phyloP scores from a whole-genome alignment of 2,888 invertebrate species.

The Eupeodes latifasciatus region DNA sequence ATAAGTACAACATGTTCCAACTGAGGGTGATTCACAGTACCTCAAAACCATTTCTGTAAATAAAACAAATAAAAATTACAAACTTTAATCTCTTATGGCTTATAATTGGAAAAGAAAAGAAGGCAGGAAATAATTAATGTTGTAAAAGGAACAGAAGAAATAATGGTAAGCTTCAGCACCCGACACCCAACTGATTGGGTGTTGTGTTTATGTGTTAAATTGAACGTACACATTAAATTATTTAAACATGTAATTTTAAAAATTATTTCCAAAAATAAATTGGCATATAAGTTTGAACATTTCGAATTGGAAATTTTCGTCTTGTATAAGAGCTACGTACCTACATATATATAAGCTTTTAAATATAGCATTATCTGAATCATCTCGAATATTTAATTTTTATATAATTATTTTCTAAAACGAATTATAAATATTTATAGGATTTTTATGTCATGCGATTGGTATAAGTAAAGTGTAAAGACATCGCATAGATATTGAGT shows the following conservation, averaged over 20 bases:
- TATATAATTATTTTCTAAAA: neutral
- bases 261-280: slow-evolving; percentile 16
- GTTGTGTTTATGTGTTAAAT: neutral
- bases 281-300: neutral
- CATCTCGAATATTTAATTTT: neutral
- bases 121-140: slow-evolving; percentile 1
- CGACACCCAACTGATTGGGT: neutral
- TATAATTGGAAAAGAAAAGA: neutral
- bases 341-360: neutral
- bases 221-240: slow-evolving; percentile 26
- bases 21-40: slow-evolving; percentile 84
- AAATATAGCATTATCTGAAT: neutral
- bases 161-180: neutral
- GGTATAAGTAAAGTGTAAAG: too few species aligned
- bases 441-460: too few species aligned
- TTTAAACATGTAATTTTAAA: slow-evolving; percentile 17
- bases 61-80: slow-evolving; percentile 35
- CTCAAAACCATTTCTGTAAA: slow-evolving; percentile 83
- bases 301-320: neutral
- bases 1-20: slow-evolving; percentile 86
- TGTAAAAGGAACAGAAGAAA: neutral
- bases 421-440: too few species aligned
- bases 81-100: slow-evolving; percentile 15
- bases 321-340: neutral
- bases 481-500: too few species aligned